Percentiles rank a stretch among this genome's conserved stretches.
phyloP scores from a whole-genome alignment of 37 sponge, comb jelly and placozoan genomes.

The Cladorhizidae sp. region DNA sequence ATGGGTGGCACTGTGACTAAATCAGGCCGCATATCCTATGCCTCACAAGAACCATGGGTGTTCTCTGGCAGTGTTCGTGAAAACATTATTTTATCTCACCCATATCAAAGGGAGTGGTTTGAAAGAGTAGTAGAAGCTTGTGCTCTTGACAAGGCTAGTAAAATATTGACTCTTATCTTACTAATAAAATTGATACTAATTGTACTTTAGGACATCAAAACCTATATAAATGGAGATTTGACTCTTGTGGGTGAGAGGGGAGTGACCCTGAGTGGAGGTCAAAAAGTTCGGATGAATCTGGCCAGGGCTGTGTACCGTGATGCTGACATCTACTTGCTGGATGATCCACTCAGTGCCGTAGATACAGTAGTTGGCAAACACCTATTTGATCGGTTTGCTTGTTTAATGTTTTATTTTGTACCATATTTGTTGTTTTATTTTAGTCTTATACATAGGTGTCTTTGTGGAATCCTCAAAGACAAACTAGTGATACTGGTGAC shows the following conservation, averaged over 20 bases:
- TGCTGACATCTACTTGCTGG: constrained; percentile 80
- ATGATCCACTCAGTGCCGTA: constrained; percentile 91
- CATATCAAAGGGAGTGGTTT: constrained; percentile 31
- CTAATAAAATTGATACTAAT: too few relatives aligned
- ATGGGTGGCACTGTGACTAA: constrained; percentile 40
- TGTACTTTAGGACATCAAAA: constrained; percentile 60
- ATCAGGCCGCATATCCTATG: constrained; percentile 60
- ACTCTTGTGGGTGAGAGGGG: constrained; percentile 92
- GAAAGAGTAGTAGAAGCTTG: constrained; percentile 58
- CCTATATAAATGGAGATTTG: constrained; percentile 70
- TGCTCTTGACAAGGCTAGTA: constrained; percentile 53
- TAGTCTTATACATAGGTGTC: constrained; percentile 36
- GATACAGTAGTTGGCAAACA: constrained; percentile 75
- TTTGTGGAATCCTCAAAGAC: constrained; percentile 55
- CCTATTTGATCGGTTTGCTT: constrained; percentile 66
- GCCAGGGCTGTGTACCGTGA: constrained; percentile 82
- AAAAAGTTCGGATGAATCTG: constrained; percentile 88
- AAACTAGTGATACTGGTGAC: constrained; percentile 70
- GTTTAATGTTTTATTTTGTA: too few relatives aligned
- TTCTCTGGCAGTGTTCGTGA: constrained; percentile 76
- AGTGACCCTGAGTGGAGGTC: constrained; percentile 94
- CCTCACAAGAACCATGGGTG: constrained; percentile 78
- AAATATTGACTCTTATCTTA: not conserved
- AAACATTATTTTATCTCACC: constrained; percentile 69
- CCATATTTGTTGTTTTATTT: too few relatives aligned